Base-by-base conservation (phyloP, 1,140 invertebrate species). In the Camponotus pennsylvanicus region DNA sequence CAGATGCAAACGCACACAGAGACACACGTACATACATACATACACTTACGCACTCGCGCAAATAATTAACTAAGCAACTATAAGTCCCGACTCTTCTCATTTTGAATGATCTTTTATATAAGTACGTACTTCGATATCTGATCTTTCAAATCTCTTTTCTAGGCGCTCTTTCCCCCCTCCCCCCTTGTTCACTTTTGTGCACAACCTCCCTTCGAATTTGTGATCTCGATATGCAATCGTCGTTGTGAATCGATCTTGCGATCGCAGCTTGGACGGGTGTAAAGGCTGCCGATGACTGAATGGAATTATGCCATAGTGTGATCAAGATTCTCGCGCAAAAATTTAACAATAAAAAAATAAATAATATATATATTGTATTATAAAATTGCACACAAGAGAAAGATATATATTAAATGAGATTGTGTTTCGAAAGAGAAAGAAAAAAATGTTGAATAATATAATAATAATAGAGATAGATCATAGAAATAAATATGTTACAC, bases 61-160 rank as follows among this genome's bases (percentile, higher is more conserved):
- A 88, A 86, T 75, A 85, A 88, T 67, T 80, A 88, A 76, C 85
- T 64, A 85, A 88, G 66, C 70, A 76, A 57, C 59, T 77, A 61
- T 73, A 73, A 88, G 55, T 88, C 57, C 75, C 70, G 79, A 73
- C 77, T 86, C 76, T 57, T 75, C 57, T 77, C 69, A 69, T 70
- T 61, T 67, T 77, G 77, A 32, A 85, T 45, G 40, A 83, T 87
- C 69, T 75, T 80, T n/a, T 70, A 84, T 59, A 71, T 70, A 69
- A 88, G 78, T 84, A 71, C 76, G 66, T 57, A 88, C 67, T 63
- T 78, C 18, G 63, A 66, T 82, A 64, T 64, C 18, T 64, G 21
- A 79, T 76, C 61, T 77, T 42, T 27, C 21, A 52, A 76, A 83
- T 64, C 59, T 21, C 71, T 59, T 13, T 61, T 61, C 55, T 73